These are phyloP conservation scores for Neocloeon triangulifer DNA, from an alignment of 1,140 invertebrate genomes.

Conservation along the genomic window DNA sequence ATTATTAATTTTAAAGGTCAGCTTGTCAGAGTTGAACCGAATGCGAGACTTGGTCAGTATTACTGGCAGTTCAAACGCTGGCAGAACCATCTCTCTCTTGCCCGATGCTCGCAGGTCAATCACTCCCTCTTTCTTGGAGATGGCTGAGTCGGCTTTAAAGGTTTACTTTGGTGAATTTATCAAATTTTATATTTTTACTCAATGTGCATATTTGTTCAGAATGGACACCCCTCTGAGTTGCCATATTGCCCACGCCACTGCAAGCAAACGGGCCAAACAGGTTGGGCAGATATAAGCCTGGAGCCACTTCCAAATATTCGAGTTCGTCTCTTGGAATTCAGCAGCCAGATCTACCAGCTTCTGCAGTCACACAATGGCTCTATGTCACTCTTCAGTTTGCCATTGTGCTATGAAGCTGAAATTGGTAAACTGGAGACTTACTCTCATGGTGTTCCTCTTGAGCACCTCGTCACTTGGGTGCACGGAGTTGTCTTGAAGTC, in stretches of 20 bases:
- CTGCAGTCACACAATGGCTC: constrained; percentile 41
- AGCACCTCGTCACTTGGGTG: constrained; percentile 67
- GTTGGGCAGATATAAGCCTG: constrained; percentile 52
- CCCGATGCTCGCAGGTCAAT: constrained; percentile 21
- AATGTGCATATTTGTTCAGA: neutral
- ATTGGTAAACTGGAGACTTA: constrained; percentile 30
- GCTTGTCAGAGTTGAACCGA: constrained; percentile 58
- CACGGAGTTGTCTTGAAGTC: constrained; percentile 40
- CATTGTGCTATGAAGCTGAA: constrained; percentile 52
- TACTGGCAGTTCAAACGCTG: constrained; percentile 38
- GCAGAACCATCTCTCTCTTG: constrained; percentile 36
- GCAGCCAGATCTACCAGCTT: constrained; percentile 35
- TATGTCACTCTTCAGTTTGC: constrained; percentile 46
- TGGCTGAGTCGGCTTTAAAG: constrained; percentile 13
- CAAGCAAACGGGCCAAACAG: constrained; percentile 23
- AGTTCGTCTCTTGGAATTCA: constrained; percentile 37
- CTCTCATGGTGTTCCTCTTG: constrained; percentile 51
- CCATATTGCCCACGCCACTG: constrained; percentile 21
- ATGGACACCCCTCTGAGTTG: constrained; percentile 4
- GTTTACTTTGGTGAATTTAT: neutral
- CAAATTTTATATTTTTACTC: neutral
- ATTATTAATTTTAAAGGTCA: no score
- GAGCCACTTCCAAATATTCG: constrained; percentile 45
- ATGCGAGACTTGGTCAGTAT: constrained; percentile 57
- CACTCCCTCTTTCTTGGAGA: constrained; percentile 24